Percentiles rank a stretch among this genome's conserved stretches.
Evolutionary conservation across 1,140 invertebrate species (phyloP).

Genomic region (Drosophila varians): DNA sequence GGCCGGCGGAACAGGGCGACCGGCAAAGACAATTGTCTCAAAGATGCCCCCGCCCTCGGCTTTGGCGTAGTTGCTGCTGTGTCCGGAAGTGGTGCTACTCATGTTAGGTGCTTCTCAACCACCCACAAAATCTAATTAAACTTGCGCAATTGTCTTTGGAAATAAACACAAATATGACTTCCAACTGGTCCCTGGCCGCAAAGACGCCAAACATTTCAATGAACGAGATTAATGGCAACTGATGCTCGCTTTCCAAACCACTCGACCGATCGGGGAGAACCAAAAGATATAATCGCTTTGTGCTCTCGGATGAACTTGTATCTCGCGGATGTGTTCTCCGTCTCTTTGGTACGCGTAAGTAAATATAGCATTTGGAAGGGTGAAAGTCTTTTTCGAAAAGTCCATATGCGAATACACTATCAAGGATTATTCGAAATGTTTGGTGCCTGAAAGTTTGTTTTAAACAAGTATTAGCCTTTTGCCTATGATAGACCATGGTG

Average conservation of each 20-base stretch:
- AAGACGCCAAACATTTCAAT: constrained; percentile 63
- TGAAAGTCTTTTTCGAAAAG: neutral
- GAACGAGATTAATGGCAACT: constrained; percentile 40
- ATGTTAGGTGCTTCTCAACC: constrained; percentile 26
- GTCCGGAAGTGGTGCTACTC: constrained; percentile 72
- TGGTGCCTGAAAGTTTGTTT: too few relatives aligned
- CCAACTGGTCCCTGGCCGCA: constrained; percentile 68
- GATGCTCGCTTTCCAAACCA: constrained; percentile 26
- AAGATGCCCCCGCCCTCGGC: constrained; percentile 55
- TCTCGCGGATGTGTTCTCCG: constrained; percentile 4
- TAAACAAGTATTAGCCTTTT: too few relatives aligned
- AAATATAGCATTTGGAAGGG: constrained; percentile 55
- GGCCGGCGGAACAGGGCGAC: constrained; percentile 68
- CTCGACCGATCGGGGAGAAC: constrained; percentile 46
- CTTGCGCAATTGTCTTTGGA: constrained; percentile 54
- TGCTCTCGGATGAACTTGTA: constrained; percentile 19
- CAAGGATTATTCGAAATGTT: neutral
- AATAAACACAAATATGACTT: constrained; percentile 29
- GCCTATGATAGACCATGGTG: too few relatives aligned
- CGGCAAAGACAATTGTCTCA: constrained; percentile 61
- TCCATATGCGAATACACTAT: constrained; percentile 9
- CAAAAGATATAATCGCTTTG: constrained; percentile 26
- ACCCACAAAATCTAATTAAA: constrained; percentile 20
- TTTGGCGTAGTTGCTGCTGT: constrained; percentile 57
- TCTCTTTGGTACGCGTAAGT: constrained; percentile 37